Percentiles rank a stretch among this genome's conserved stretches.
These are phyloP conservation scores for Ivindomyrus marchei DNA, from an alignment of 2,113 vertebrate genomes.

Conservation along the genomic window DNA sequence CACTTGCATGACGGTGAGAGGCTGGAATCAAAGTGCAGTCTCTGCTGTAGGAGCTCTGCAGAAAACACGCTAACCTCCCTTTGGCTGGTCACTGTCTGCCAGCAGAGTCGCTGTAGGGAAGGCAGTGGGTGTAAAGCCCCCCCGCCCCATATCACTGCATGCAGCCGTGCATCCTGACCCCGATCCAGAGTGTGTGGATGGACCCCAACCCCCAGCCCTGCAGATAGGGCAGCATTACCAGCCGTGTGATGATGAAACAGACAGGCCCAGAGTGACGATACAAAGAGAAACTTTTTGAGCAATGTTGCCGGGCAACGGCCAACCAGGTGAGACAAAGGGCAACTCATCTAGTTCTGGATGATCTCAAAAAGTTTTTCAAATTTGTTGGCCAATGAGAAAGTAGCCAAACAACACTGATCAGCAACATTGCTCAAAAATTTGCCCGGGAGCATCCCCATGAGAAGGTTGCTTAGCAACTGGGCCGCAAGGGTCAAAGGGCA, in stretches of 20 bases:
- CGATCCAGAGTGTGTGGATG: neutral
- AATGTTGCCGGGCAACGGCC: neutral
- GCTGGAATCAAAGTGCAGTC: neutral
- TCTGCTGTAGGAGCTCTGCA: neutral
- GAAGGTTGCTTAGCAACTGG: conserved; percentile 6
- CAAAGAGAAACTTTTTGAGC: neutral
- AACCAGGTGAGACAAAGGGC: neutral
- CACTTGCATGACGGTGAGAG: neutral
- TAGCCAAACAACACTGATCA: neutral
- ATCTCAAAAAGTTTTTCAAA: neutral
- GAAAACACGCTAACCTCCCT: neutral
- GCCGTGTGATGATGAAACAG: neutral
- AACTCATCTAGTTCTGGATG: neutral
- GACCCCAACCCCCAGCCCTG: neutral
- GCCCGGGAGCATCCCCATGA: neutral
- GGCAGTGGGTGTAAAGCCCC: neutral
- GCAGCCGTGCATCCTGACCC: neutral
- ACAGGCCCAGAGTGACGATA: neutral
- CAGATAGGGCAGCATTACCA: neutral
- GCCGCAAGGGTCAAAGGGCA: neutral
- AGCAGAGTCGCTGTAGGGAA: neutral
- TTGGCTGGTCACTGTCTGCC: neutral
- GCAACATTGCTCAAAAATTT: neutral
- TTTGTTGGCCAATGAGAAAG: neutral
- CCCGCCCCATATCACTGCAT: neutral